Evolutionary conservation across 2,113 vertebrate genomes (phyloP).

Genomic region (Erythrocebus patas): DNA sequence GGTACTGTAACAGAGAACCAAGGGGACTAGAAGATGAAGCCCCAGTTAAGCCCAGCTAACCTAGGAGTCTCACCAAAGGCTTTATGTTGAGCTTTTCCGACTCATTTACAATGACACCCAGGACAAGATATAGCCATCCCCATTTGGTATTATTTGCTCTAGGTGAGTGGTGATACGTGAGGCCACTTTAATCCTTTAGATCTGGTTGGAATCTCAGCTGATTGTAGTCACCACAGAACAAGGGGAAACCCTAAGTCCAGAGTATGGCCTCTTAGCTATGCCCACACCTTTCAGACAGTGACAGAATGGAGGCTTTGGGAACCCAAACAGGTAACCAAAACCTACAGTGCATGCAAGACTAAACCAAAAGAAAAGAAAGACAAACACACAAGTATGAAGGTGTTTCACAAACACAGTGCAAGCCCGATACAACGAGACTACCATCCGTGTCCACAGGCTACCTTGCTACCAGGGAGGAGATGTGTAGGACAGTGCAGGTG

Average conservation of each 20-base stretch:
- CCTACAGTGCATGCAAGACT: constrained; percentile 71
- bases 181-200: constrained; percentile 25
- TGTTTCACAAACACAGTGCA: constrained; percentile 75
- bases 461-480: constrained; percentile 26
- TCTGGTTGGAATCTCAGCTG: constrained; percentile 9
- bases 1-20: constrained; percentile 89
- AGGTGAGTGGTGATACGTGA: constrained; percentile 9
- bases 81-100: constrained; percentile 23
- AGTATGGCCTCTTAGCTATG: constrained; percentile 37
- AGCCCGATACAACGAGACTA: constrained; percentile 77
- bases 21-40: constrained; percentile 4
- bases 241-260: constrained; percentile 32
- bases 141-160: background rate
- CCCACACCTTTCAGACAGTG: constrained; percentile 21
- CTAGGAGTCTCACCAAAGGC: constrained; percentile 15
- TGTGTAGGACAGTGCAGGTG: background rate
- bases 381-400: constrained; percentile 56
- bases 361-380: constrained; percentile 55
- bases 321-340: constrained; percentile 41
- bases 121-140: background rate
- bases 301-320: constrained; percentile 61
- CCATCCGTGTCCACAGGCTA: constrained; percentile 66
- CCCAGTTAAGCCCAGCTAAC: background rate
- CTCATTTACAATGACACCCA: background rate
- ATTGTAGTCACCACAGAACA: constrained; percentile 30